Base-by-base conservation (phyloP, 2,113 vertebrate species). In the Cyprinodon brontotheroides region DNA sequence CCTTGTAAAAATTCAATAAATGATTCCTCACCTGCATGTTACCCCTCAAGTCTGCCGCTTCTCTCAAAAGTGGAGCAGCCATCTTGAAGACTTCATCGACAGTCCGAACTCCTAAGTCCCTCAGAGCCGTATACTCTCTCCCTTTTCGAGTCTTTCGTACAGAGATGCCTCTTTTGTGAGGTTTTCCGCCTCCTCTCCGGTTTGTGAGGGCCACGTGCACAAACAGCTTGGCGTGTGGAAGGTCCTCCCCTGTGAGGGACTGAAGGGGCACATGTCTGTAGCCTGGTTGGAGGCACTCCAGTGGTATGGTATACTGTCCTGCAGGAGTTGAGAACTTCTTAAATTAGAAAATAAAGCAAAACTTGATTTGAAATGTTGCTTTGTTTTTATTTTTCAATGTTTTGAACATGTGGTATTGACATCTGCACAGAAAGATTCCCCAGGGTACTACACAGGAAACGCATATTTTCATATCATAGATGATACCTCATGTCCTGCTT, bases 131-230 rank as follows among this genome's bases (percentile, higher is more conserved):
- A 83, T 98, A 98, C 70, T 97, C 95, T 83, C 97, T 93, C 69
- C 95, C 95, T 64, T 94, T 96, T 85, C 96, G 94, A 70, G 95
- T 95, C 88, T 98, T 98, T n/a, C 97, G 92, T 82, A 98, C 96
- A 1, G 97, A 98, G 59, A 98, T 95, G 39, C 97, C 97, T 68
- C 97, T 90, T 74, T 98, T 98, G 82, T 98, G 96, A 77, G 97
- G 96, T 72, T 98, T 98, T 48, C 97, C 97, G 37, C 97, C 97
- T 77, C 97, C 97, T 88, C 97, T 94, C 3, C 97, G 94, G 91
- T 98, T 97, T 74, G 97, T 98, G 64, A 98, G 96, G 9, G 97
- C 97, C 92, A 98, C 97, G 0, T 98, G 97, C 73, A 98, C 95
- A 9, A 98, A 98, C 29, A 98, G 85, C 60, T 93, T 95, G 47